Percentiles rank a stretch among this genome's conserved stretches.
Evolutionary conservation across 64 coral and sea anemone genomes (phyloP).

Genomic region (Acropora tenuis): DNA sequence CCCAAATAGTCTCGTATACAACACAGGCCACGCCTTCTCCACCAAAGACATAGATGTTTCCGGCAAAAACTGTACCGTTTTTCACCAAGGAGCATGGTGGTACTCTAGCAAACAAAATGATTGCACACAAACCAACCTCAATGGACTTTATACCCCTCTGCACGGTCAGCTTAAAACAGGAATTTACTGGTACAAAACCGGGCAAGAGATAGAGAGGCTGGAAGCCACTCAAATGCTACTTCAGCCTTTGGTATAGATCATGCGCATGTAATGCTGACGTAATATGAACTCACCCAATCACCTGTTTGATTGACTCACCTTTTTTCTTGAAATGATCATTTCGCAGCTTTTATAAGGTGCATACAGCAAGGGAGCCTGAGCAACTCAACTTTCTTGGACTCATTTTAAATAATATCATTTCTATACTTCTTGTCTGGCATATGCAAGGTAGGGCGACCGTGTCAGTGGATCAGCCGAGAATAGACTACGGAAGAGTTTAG

Average conservation of each 20-base stretch:
- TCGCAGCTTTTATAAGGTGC: no score
- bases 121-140: slow-evolving; percentile 7
- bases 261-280: no score
- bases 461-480: no score
- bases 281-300: no score
- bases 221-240: not conserved
- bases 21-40: not conserved
- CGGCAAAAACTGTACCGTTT: not conserved
- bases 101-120: not conserved
- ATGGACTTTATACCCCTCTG: not conserved
- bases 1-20: not conserved
- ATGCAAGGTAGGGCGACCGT: no score
- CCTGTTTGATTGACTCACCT: no score
- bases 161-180: not conserved
- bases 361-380: no score
- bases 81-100: slow-evolving; percentile 17
- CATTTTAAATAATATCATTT: no score
- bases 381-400: no score
- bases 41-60: not conserved
- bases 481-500: no score
- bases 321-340: no score
- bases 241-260: not conserved
- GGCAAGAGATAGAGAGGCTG: not conserved
- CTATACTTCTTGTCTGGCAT: no score
- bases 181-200: slow-evolving; percentile 30